Evolutionary conservation across 1,140 invertebrate species (phyloP), one percentile per base, ranked within the genome.

Genomic region (Hylyphantes graminicola): DNA sequence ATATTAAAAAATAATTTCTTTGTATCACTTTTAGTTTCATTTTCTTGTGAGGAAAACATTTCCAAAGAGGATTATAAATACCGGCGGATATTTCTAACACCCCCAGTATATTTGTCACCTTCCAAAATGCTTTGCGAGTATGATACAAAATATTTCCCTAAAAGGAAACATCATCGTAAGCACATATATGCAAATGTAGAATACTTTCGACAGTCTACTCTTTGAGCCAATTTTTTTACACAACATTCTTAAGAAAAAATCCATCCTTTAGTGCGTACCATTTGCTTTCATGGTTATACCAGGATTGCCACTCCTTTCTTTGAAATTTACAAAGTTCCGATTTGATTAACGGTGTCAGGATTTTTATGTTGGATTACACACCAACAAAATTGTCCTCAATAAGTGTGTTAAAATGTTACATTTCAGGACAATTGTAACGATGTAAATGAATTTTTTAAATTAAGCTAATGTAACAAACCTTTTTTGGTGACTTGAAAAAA

Each of bases 41-140:
- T 74, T 73, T 73, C 67, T 13, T 57, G 7, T 2, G 35, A 54
- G 80, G 35, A 83, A 83, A 83, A 83, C 80, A 83, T 83, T 83
- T 83, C 57, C 35, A 83, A 75, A 83, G 63, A 83, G 80, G 72
- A 65, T 64, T 19, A 65, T 7, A 17, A 67, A 83, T 83, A 83
- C 80, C 55, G 72, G 72, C 68, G 63, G 80, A 65, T 51, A 76
- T 15, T 15, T 15, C 17, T 35, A 35, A 35, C 35, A 73, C 54
- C 68, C 21, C 80, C n/a, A 83, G 80, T 73, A 83, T 83, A 83
- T 83, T 83, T 83, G 80, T 83, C 80, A 83, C 80, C 80, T 83
- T 83, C 57, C 48, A 83, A 83, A 83, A 74, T 74, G 70, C 50
- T 72, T 75, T 65, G 59, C 70, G 59, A 74, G 75, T 67, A 83